Evolutionary conservation across 2,113 vertebrate genomes (phyloP).

Genomic region (Synodontis membranacea): DNA sequence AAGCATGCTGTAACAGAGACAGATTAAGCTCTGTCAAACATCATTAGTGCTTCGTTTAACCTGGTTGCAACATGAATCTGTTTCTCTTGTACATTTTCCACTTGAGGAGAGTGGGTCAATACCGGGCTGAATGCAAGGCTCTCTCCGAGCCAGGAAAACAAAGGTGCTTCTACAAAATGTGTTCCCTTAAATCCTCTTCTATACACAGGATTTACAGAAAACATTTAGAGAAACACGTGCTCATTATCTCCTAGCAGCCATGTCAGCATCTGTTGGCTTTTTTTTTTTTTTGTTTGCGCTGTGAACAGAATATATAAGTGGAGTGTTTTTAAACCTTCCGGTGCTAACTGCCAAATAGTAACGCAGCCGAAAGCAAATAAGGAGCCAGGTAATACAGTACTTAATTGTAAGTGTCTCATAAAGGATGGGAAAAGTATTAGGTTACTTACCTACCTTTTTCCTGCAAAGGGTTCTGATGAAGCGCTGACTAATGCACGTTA

Average conservation of each 20-base stretch:
- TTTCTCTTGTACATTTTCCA: constrained; percentile 61
- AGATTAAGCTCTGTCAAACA: constrained; percentile 59
- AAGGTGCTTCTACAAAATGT: constrained; percentile 20
- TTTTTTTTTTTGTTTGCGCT: not conserved
- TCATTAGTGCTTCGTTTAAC: constrained; percentile 47
- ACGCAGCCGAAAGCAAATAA: not conserved
- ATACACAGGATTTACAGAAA: constrained; percentile 15
- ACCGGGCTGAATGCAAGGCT: constrained; percentile 41
- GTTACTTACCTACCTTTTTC: not conserved
- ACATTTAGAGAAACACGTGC: constrained; percentile 1
- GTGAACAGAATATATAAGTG: constrained; percentile 6
- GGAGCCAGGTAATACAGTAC: not conserved
- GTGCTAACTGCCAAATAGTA: not conserved
- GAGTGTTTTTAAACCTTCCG: not conserved
- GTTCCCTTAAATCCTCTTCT: constrained; percentile 24
- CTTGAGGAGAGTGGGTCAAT: constrained; percentile 59
- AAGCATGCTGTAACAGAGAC: constrained; percentile 47
- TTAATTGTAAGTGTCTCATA: not conserved
- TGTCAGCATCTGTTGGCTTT: not conserved
- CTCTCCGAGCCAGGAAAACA: constrained; percentile 32
- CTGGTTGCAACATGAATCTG: constrained; percentile 47
- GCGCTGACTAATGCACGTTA: not conserved
- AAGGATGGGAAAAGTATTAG: not conserved
- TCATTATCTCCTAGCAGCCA: not conserved
- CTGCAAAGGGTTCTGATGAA: not conserved